Base-by-base conservation (phyloP, 2,113 vertebrate species). In the Drymodes brunneopygia region DNA sequence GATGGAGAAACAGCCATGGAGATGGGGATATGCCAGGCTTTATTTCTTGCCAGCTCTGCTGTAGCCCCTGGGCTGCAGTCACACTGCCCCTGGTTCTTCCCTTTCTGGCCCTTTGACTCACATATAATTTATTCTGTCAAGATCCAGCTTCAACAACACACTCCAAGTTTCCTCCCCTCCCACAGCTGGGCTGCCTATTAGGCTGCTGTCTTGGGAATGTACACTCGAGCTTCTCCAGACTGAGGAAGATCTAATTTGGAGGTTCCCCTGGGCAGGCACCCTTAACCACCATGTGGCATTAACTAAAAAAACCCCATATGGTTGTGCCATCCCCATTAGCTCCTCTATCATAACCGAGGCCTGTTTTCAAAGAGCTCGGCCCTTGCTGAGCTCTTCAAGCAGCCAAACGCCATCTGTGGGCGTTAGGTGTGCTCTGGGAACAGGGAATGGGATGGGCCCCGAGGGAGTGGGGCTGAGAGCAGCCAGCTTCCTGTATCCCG, bases 351-450 rank as follows among this genome's bases (percentile, higher is more conserved):
- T 19, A 75, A 44, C n/a, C 0, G 1, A 62, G 45, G 61, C 22
- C 51, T 67, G 20, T 75, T 95, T 91, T 79, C 85, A 85, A 80
- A 85, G 88, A 79, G 73, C 28, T 56, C 31, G 40, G 81, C 18
- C 57, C 35, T 50, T 36, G 36, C 78, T 23, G 88, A 85, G 62
- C 40, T 77, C n/a, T 45, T 25, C 54, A 64, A 48, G 74, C 70
- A 80, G 78, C 57, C 8, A 8, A 87, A 69, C 0, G 3, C 73
- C 1, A 1, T 42, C 84, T 0, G 44, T 93, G 88, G 90, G 94
- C 0, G 38, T 93, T 94, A 93, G 96, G 92, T 82, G 95, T 90
- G 82, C 88, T 88, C 90, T 95, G 96, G 90, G 90, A 96, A 94
- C 66, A 71, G 15, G 66, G 36, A 4, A 70, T 75, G 70, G 73